Evolutionary conservation across 2,113 vertebrate species (phyloP), one percentile per base, ranked within the genome.

Genomic region (Chionis minor): DNA sequence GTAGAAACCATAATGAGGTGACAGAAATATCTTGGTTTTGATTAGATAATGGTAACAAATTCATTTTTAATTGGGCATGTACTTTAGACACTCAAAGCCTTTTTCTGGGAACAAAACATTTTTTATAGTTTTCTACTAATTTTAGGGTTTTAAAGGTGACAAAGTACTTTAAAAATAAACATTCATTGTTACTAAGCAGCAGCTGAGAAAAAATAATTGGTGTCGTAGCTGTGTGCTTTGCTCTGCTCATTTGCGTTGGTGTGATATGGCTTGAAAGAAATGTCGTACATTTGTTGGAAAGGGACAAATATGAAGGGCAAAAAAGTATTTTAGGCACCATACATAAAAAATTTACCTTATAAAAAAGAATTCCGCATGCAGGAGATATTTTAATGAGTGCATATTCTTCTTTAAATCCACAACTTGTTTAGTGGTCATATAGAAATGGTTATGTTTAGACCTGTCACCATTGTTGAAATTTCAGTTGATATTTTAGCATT

Each of bases 1-100:
- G 67, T 44, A 62, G 81, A 75, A 94, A 93, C n/a, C 61, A 40
- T 59, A 88, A 82, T 38, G 59, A 93, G 28, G 21, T 81, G 85
- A 83, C 38, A 95, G 55, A 93, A 95, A 83, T 90, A 81, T 51
- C 88, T 88, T 71, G 24, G 13, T 32, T 93, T 96, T 96, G 71
- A 83, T 81, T 86, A 95, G 90, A 72, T 88, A 93, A 86, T 73
- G 6, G n/a, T 73, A 73, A 72, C 3, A 66, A 92, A 77, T n/a
- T 91, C 26, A 13, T 82, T n/a, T 81, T 62, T 92, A 73, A 83
- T 86, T 91, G 91, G 30, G 19, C 54, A 52, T 33, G 11, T 72
- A 51, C 38, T 90, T 95, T 58, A 95, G 63, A 65, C 17, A 90
- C 5, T 4, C 20, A 77, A 88, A 87, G 12, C 2, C 24, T 92